A percentile compares a stretch with the other conserved stretches of the same genome.
These are phyloP conservation scores for Urosaurus nigricauda DNA, from an alignment of 2,797 vertebrate genomes.

Conservation along the genomic window DNA sequence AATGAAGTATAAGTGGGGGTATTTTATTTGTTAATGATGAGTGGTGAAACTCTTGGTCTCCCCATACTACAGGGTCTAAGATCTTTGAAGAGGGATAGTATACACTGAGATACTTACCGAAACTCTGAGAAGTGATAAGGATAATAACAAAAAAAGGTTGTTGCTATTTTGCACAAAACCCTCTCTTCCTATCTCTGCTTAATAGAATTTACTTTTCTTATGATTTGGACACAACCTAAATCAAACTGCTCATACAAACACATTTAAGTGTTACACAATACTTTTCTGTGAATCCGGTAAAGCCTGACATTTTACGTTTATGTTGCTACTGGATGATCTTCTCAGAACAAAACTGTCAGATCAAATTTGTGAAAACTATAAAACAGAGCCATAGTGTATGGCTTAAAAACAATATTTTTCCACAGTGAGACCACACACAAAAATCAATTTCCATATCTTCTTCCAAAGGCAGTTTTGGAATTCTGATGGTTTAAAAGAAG, in stretches of 20 bases:
- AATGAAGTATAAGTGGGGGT: no score
- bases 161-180: not conserved
- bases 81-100: not conserved
- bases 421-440: constrained; percentile 35
- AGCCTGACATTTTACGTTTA: not conserved
- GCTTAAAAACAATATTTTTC: constrained; percentile 31
- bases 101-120: not conserved
- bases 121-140: not conserved
- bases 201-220: not conserved
- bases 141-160: not conserved
- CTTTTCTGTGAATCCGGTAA: not conserved
- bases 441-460: constrained; percentile 25
- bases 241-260: not conserved
- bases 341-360: constrained; percentile 5
- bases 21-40: no score
- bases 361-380: constrained; percentile 39
- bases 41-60: no score
- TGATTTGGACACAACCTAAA: not conserved
- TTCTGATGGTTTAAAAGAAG: constrained; percentile 1
- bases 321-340: not conserved
- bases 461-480: constrained; percentile 31
- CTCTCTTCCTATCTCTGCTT: not conserved
- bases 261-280: not conserved
- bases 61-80: not conserved
- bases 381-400: constrained; percentile 5